phyloP scores from a whole-genome alignment of 2,888 invertebrate species.

The Priapulus caudatus region DNA sequence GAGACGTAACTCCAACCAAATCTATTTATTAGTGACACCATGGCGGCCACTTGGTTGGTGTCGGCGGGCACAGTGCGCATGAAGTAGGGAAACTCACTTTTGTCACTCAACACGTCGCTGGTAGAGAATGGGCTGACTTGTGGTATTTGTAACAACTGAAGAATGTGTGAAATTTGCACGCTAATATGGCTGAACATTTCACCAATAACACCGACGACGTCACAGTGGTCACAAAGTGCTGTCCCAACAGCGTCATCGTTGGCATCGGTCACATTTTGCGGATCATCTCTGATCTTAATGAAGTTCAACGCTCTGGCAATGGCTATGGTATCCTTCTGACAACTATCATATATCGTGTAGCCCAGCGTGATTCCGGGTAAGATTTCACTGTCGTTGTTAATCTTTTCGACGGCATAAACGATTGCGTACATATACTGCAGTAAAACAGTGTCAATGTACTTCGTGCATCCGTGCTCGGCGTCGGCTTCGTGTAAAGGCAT shows the following conservation, averaged over 20 bases:
- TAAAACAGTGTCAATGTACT: too few relatives aligned
- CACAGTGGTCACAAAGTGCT: not conserved
- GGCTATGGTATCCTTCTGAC: not conserved
- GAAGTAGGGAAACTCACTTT: conserved; percentile 7
- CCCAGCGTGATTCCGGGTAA: not conserved
- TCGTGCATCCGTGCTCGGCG: too few relatives aligned
- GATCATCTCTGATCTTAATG: not conserved
- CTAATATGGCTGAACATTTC: not conserved
- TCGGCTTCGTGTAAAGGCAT: too few relatives aligned
- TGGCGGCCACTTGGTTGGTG: conserved; percentile 27
- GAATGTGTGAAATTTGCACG: not conserved
- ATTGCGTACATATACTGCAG: too few relatives aligned
- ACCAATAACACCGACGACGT: conserved; percentile 1
- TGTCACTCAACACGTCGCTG: not conserved
- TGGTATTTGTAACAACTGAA: not conserved
- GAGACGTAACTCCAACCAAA: not conserved
- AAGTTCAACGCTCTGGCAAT: not conserved
- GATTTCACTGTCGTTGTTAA: not conserved
- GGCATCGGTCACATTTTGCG: too few relatives aligned
- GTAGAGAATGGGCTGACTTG: not conserved
- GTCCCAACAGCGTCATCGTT: not conserved
- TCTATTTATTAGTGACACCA: conserved; percentile 18
- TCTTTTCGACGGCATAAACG: not conserved
- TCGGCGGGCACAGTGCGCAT: conserved; percentile 32
- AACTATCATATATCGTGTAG: not conserved